phyloP scores from a whole-genome alignment of 2,113 vertebrate species.

The Corythornis vintsioides region DNA sequence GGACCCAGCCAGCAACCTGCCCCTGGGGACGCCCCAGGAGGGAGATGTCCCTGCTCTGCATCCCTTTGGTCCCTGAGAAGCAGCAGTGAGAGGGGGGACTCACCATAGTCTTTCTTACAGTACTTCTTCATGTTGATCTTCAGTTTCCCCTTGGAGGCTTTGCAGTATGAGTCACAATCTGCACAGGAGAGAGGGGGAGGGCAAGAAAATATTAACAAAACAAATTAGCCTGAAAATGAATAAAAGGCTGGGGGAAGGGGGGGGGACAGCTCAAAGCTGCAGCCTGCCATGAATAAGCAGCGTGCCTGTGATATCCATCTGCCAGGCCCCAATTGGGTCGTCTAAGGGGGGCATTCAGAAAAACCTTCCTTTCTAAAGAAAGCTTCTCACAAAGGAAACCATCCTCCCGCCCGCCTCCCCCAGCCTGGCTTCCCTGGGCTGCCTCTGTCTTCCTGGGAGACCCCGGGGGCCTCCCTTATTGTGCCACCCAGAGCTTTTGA shows the following conservation, averaged over 20 bases:
- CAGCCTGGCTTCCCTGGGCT: constrained; percentile 52
- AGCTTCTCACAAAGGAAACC: constrained; percentile 72
- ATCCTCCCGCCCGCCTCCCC: neutral
- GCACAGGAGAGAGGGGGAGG: constrained; percentile 57
- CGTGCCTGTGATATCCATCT: constrained; percentile 74
- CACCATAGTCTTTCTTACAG: constrained; percentile 99
- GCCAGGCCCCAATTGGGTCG: constrained; percentile 69
- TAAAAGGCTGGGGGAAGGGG: constrained; percentile 15
- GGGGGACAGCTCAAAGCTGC: constrained; percentile 14
- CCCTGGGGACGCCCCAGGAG: neutral
- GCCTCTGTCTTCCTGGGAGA: constrained; percentile 72
- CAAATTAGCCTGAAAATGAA: constrained; percentile 72
- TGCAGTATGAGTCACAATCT: constrained; percentile 98
- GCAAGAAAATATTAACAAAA: constrained; percentile 70
- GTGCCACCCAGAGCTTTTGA: constrained; percentile 80
- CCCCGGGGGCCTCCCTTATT: constrained; percentile 70
- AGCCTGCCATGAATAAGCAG: constrained; percentile 69
- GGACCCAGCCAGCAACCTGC: neutral
- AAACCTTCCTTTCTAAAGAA: constrained; percentile 71
- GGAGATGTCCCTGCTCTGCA: neutral
- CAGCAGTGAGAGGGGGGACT: constrained; percentile 42
- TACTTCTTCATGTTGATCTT: constrained; percentile 99
- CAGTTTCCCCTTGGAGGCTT: constrained; percentile 97
- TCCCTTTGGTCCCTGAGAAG: neutral
- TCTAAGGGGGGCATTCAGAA: constrained; percentile 71